Conservation (phyloP, 2,888 invertebrate genomes). For the Luperina nickerlii region DNA sequence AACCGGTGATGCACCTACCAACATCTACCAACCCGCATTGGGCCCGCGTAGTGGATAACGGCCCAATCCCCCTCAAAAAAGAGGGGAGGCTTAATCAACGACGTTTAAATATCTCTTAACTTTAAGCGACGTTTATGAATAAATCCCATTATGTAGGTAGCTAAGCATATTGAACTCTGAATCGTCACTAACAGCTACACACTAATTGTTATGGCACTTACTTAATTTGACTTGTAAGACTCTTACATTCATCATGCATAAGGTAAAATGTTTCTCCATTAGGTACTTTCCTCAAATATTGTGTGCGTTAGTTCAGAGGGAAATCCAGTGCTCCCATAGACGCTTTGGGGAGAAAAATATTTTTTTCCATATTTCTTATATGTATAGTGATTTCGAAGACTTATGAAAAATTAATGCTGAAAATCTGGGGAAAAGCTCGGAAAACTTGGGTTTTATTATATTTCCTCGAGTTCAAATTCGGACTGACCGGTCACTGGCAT, state of each 20-base stretch:
- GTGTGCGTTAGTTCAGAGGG: neutral
- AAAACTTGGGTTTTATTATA: neutral
- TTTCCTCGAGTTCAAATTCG: slow-evolving; percentile 30
- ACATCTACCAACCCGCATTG: no score
- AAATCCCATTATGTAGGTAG: neutral
- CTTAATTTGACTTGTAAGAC: slow-evolving; percentile 4
- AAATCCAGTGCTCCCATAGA: neutral
- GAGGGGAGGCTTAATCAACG: no score
- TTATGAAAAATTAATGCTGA: neutral
- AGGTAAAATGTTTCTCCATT: neutral
- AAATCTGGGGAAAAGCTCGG: neutral
- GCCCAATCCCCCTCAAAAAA: no score
- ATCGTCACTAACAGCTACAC: no score
- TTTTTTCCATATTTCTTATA: neutral
- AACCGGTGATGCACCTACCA: no score
- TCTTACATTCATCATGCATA: neutral
- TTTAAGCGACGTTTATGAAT: no score
- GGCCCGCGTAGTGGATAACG: no score
- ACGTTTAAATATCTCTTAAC: no score
- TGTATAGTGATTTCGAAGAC: neutral
- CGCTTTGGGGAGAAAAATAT: no score
- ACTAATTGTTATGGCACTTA: neutral
- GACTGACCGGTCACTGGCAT: slow-evolving; percentile 18
- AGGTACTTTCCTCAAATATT: slow-evolving; percentile 4
- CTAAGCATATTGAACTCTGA: no score